Conservation (phyloP, 2,113 vertebrate species). For the Stigmatopora argus region DNA sequence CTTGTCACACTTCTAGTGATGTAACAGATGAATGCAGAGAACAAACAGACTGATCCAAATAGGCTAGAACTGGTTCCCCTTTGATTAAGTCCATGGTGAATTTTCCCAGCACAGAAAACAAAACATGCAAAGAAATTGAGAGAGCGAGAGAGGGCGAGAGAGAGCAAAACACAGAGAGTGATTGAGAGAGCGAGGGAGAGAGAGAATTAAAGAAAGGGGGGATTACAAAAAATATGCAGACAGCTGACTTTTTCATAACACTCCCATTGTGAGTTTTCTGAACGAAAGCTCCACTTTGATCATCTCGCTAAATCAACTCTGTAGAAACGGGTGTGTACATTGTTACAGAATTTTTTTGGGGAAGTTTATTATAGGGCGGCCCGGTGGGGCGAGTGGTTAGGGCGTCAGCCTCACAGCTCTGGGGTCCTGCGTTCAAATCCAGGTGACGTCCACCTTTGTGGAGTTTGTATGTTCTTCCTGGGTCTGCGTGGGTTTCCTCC, state of each 20-base stretch:
- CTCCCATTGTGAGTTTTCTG: conserved; percentile 58
- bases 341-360: conserved; percentile 12
- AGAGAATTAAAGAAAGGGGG: conserved; percentile 6
- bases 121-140: neutral
- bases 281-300: conserved; percentile 55
- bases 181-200: neutral
- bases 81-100: conserved; percentile 3
- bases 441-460: too few relatives aligned
- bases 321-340: conserved; percentile 13
- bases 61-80: conserved; percentile 29
- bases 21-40: conserved; percentile 13
- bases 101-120: conserved; percentile 17
- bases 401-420: too few relatives aligned
- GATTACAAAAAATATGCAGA: conserved; percentile 38
- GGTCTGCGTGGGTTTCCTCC: too few relatives aligned
- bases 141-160: neutral
- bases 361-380: neutral
- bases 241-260: conserved; percentile 54
- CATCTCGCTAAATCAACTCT: conserved; percentile 49
- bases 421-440: too few relatives aligned
- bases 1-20: neutral
- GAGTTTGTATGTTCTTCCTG: too few relatives aligned
- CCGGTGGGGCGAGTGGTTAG: too few relatives aligned
- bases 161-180: neutral
- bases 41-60: conserved; percentile 16